These are phyloP conservation scores for Pyrocephalus nanus DNA, from an alignment of 2,797 vertebrate genomes.

Conservation along the genomic window DNA sequence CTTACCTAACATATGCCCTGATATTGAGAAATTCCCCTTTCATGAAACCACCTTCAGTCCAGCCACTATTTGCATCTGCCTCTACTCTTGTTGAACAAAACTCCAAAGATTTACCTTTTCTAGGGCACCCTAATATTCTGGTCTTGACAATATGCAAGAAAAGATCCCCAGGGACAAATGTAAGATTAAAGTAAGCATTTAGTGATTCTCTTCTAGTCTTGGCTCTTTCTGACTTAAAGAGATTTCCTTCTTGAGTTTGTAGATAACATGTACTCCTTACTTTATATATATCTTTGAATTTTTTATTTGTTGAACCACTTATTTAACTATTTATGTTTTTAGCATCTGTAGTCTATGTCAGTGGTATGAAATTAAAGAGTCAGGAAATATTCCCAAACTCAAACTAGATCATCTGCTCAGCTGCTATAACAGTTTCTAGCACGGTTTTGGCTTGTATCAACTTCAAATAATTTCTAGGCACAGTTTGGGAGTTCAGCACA, in stretches of 20 bases:
- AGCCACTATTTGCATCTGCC: background rate
- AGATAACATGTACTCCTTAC: background rate
- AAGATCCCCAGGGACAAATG: background rate
- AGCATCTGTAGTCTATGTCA: background rate
- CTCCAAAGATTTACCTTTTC: background rate
- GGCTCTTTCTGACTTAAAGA: background rate
- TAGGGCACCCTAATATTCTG: background rate
- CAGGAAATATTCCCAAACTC: background rate
- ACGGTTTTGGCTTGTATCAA: conserved; percentile 6
- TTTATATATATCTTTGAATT: background rate
- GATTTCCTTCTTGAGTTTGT: background rate
- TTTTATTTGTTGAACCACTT: background rate
- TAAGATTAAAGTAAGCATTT: background rate
- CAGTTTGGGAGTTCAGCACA: background rate
- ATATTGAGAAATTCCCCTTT: background rate
- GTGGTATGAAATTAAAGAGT: background rate
- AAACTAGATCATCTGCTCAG: background rate
- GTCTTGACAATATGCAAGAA: background rate
- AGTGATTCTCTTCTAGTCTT: background rate
- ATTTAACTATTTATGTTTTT: background rate
- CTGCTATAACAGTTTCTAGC: background rate
- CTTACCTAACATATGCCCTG: background rate
- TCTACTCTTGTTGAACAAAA: background rate
- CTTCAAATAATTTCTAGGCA: conserved; percentile 2
- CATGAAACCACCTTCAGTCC: background rate